Conservation (phyloP, 2,888 invertebrate species). For the Priocnemis perturbator region DNA sequence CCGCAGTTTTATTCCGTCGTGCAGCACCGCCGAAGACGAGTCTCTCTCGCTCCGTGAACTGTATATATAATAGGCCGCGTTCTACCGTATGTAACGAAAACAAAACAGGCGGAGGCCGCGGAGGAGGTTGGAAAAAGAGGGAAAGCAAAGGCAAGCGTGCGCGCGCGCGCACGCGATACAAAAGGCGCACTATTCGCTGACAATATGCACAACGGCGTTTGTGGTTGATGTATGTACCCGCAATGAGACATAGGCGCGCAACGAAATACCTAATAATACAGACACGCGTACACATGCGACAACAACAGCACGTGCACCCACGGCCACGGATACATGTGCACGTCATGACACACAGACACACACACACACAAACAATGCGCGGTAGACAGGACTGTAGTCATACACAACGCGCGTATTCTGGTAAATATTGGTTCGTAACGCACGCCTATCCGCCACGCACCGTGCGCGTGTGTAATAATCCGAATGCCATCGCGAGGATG, state of each 20-base stretch:
- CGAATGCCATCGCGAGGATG: slow-evolving; percentile 9
- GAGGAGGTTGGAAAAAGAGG: too few species aligned
- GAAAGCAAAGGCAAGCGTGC: not conserved
- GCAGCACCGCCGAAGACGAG: too few species aligned
- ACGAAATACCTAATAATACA: slow-evolving; percentile 23
- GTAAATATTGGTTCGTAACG: slow-evolving; percentile 22
- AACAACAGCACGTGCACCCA: not conserved
- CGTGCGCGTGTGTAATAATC: slow-evolving; percentile 12
- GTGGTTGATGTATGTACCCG: not conserved
- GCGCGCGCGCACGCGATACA: not conserved
- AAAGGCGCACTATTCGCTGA: too few species aligned
- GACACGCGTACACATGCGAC: slow-evolving; percentile 6
- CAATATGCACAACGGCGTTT: not conserved
- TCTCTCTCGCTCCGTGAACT: too few species aligned
- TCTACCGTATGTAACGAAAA: too few species aligned
- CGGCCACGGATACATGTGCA: not conserved
- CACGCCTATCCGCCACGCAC: slow-evolving; percentile 21
- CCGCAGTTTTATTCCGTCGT: too few species aligned
- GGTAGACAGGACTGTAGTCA: not conserved
- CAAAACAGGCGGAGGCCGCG: too few species aligned
- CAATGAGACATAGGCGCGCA: not conserved
- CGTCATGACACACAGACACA: not conserved
- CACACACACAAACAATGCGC: not conserved
- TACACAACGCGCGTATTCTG: not conserved
- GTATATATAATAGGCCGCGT: too few species aligned